Percentiles rank a stretch among this genome's conserved stretches.
Conservation (phyloP, 2,113 vertebrate genomes). For the Aix galericulata region DNA sequence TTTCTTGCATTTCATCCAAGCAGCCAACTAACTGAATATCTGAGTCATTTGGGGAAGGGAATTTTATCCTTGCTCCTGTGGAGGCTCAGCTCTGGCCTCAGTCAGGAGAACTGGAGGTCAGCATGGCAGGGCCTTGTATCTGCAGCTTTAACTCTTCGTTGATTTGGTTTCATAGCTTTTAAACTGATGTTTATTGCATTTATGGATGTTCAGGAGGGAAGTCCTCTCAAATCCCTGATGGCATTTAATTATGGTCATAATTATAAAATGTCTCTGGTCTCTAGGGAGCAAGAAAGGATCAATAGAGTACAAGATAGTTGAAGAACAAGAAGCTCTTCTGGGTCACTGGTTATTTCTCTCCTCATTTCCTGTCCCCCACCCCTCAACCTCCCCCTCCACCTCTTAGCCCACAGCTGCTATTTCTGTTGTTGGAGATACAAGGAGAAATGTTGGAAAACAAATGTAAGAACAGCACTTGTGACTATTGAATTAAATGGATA, state of each 20-base stretch:
- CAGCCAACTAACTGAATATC: background rate
- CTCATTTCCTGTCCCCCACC: rapidly evolving
- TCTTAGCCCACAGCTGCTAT: background rate
- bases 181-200: conserved; percentile 37
- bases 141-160: background rate
- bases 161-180: conserved; percentile 52
- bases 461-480: background rate
- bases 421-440: background rate
- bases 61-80: background rate
- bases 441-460: background rate
- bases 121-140: background rate
- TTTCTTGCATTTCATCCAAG: background rate
- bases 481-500: background rate
- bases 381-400: background rate
- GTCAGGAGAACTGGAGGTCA: background rate
- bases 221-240: conserved; percentile 21
- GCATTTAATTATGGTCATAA: conserved; percentile 43
- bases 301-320: background rate
- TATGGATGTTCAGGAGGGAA: conserved; percentile 47
- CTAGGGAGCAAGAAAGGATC: conserved; percentile 18
- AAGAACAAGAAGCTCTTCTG: background rate
- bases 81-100: background rate
- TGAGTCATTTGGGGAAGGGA: background rate
- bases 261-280: conserved; percentile 41
- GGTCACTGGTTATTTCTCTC: background rate